A percentile compares a stretch with the other conserved stretches of the same genome.
Evolutionary conservation across 2,113 vertebrate genomes (phyloP).

Genomic region (Mionectes macconnelli): DNA sequence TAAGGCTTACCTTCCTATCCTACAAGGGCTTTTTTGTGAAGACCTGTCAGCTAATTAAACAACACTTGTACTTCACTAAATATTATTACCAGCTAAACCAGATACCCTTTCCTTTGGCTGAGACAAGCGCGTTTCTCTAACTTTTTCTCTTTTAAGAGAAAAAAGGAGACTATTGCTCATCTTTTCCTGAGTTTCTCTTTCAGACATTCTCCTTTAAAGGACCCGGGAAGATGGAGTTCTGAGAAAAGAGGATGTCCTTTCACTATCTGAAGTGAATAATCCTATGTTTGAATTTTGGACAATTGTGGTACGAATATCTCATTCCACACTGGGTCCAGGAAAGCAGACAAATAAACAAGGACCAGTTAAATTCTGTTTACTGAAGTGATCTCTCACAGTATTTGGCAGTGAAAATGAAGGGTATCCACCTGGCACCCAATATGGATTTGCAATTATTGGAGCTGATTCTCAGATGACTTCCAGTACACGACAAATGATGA

Average conservation of each 20-base stretch:
- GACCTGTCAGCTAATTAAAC: neutral
- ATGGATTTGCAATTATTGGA: neutral
- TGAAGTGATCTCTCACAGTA: neutral
- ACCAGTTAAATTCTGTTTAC: neutral
- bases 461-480: neutral
- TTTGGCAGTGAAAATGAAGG: neutral
- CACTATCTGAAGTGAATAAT: neutral
- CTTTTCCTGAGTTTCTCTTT: neutral
- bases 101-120: neutral
- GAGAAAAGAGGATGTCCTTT: neutral
- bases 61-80: neutral
- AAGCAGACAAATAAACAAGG: neutral
- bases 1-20: neutral
- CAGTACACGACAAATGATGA: neutral
- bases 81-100: neutral
- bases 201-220: neutral
- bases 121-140: neutral
- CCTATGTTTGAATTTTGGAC: neutral
- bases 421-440: neutral
- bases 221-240: neutral
- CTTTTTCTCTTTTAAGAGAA: neutral
- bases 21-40: rapidly evolving
- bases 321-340: neutral
- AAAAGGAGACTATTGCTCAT: neutral
- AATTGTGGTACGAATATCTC: neutral